Base-by-base conservation (phyloP, 1,140 invertebrate species). In the Drosophila tristis region DNA sequence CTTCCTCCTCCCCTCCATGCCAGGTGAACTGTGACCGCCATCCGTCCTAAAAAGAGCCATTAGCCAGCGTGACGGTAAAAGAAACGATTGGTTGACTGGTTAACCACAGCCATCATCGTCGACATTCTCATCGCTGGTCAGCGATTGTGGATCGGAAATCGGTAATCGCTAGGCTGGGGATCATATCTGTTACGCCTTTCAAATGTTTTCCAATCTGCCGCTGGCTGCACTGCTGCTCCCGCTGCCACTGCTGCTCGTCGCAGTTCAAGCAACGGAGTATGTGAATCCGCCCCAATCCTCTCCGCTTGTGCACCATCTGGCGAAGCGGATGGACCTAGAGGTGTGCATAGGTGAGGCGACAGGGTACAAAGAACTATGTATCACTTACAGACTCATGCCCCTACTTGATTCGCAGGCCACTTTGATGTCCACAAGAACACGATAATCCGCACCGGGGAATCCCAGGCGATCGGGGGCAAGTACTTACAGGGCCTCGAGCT, bases 381-480 rank as follows among this genome's bases (percentile, higher is more conserved):
- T 2, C 7, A 29, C 4, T 45, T n/a, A 11, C 5, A 29, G 44
- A 16, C 44, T 9, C 13, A 26, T 20, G 2, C 6, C 9, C 9
- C 13, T 13, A 13, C 35, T 39, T 4, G 35, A 39, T 39, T 42
- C 45, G 2, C 23, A 92, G 94, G 96, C 16, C 96, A 96, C 91
- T 98, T 98, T 92, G 96, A 97, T 86, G 94, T 98, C 35, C 96
- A 97, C 91, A 94, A 94, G 72, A 96, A 97, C 91, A 98, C 97
- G 86, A 98, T 98, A 65, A 98, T 98, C 74, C 94, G 96, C 61
- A 98, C 97, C 0, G 95, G 97, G 78, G 97, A 98, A 90, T 98
- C 97, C 0, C 94, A 95, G 80, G 94, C 95, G 25, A 95, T 97
- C 93, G 97, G 98, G 25, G 98, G 97, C 9, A 96, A 96, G 84